Evolutionary conservation across 2,888 invertebrate species (phyloP).

Genomic region (Aricia artaxerxes): DNA sequence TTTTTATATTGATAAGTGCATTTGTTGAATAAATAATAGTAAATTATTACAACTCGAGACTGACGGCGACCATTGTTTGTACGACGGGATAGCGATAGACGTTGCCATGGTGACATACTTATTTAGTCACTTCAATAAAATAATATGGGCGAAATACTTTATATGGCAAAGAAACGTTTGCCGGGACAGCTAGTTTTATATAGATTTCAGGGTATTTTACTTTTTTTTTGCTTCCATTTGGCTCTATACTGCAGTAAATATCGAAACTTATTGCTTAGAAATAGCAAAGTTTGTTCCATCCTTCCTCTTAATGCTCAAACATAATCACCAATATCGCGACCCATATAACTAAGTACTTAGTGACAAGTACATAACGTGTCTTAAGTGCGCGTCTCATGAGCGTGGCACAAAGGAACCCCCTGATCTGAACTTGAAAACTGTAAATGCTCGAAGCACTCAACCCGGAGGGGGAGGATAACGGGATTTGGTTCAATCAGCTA

Average conservation of each 20-base stretch:
- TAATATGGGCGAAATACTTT: no score
- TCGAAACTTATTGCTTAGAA: background rate
- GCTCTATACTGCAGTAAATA: background rate
- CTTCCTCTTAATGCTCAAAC: background rate
- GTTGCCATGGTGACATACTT: no score
- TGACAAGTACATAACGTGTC: conserved; percentile 18
- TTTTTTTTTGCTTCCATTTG: background rate
- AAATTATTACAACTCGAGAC: no score
- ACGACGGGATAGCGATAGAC: no score
- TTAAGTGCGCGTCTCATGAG: conserved; percentile 29
- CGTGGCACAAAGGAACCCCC: conserved; percentile 30
- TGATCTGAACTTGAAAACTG: conserved; percentile 44
- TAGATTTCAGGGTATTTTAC: no score
- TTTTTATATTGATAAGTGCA: no score
- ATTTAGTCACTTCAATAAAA: no score
- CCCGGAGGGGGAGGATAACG: conserved; percentile 46
- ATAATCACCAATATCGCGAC: background rate
- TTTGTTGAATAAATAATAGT: no score
- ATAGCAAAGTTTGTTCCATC: background rate
- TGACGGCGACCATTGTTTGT: no score
- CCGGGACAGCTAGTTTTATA: no score
- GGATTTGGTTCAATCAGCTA: conserved; percentile 49
- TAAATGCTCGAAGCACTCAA: conserved; percentile 45
- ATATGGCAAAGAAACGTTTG: background rate
- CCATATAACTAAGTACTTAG: background rate